Conservation (phyloP, 92 coral and sea anemone species). For the Epizoanthus stellaris region DNA sequence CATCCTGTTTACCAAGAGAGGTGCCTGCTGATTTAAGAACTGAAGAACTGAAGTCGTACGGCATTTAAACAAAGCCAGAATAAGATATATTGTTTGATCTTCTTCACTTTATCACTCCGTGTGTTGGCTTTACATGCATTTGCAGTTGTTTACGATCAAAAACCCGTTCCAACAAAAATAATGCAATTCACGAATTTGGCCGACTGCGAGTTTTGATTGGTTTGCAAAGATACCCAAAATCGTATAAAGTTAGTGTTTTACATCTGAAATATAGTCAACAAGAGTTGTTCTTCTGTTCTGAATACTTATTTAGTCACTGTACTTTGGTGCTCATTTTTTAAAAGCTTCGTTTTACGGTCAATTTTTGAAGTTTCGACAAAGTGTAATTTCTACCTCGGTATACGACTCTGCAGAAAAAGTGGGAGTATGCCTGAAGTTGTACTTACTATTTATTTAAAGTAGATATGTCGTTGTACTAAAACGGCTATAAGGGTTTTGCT, state of each 20-base stretch:
- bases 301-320: not conserved
- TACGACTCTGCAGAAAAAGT: conserved; percentile 20
- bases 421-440: conserved; percentile 22
- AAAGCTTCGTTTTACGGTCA: conserved; percentile 6
- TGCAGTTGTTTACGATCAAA: conserved; percentile 22
- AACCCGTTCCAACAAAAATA: conserved; percentile 24
- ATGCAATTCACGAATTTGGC: conserved; percentile 25
- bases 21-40: not conserved
- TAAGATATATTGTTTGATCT: conserved; percentile 8
- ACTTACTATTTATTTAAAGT: conserved; percentile 24
- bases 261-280: conserved; percentile 5
- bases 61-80: conserved; percentile 16
- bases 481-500: conserved; percentile 17
- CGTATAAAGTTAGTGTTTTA: conserved; percentile 24
- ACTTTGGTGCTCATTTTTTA: conserved; percentile 26
- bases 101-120: conserved; percentile 19
- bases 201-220: conserved; percentile 29
- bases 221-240: conserved; percentile 13
- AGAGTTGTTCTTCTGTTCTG: conserved; percentile 11
- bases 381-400: conserved; percentile 23
- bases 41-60: conserved; percentile 3
- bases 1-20: conserved; percentile 3
- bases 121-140: conserved; percentile 8
- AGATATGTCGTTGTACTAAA: conserved; percentile 29
- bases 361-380: conserved; percentile 25